Percentiles rank a stretch among this genome's conserved stretches.
Conservation (phyloP, 1,140 invertebrate genomes). For the Grapholita molesta region DNA sequence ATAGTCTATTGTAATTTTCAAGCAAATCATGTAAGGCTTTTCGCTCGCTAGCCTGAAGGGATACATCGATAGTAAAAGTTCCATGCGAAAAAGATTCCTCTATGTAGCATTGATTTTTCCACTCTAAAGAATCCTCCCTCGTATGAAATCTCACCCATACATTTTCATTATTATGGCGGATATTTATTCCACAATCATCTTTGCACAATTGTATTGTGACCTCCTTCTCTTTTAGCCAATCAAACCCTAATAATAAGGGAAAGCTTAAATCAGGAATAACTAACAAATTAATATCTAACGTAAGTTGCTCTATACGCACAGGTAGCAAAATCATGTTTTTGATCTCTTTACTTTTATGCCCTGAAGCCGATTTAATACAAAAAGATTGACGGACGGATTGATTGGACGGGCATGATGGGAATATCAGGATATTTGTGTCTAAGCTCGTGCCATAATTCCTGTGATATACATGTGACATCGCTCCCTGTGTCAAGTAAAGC, state of each 20-base stretch:
- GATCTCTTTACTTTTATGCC: constrained; percentile 30
- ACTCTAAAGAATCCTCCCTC: not conserved
- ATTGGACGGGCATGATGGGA: constrained; percentile 30
- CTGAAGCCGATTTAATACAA: constrained; percentile 26
- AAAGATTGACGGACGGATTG: no score
- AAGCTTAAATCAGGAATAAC: constrained; percentile 28
- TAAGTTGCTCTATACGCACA: not conserved
- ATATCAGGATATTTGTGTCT: constrained; percentile 12
- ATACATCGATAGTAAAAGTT: not conserved
- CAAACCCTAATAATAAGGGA: constrained; percentile 33
- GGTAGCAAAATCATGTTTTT: constrained; percentile 25
- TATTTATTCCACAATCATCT: no score
- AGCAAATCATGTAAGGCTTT: not conserved
- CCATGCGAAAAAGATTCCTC: not conserved
- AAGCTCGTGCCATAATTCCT: constrained; percentile 26
- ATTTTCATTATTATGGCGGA: no score
- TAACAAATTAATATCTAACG: constrained; percentile 19
- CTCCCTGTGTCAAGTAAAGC: constrained; percentile 33
- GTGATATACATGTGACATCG: constrained; percentile 37
- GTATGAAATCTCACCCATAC: not conserved
- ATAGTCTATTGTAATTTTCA: not conserved
- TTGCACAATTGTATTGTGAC: no score
- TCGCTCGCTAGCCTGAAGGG: not conserved
- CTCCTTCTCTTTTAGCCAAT: no score
- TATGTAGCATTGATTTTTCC: not conserved